Evolutionary conservation across 2,113 vertebrate genomes (phyloP).

Genomic region (Ariopsis seemanni): DNA sequence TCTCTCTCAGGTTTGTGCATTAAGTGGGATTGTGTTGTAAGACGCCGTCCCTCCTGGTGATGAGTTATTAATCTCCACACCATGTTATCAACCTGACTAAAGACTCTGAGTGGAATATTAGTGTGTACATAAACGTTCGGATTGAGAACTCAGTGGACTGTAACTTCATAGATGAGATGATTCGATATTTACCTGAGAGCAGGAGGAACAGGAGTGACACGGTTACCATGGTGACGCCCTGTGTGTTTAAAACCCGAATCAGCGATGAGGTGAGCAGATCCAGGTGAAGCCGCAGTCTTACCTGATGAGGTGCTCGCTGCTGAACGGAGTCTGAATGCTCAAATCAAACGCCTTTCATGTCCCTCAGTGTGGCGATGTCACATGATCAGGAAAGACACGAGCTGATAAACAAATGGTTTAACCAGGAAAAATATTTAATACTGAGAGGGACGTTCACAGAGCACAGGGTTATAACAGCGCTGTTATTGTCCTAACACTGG

Average conservation of each 20-base stretch:
- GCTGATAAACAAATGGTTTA: not conserved
- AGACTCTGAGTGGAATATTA: no score
- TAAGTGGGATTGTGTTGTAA: no score
- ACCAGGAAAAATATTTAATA: no score
- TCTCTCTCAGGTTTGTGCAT: no score
- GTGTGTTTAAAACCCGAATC: not conserved
- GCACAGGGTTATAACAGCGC: no score
- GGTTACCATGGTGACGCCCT: not conserved
- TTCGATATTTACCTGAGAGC: not conserved
- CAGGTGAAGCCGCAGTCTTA: conserved; percentile 3
- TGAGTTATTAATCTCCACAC: no score
- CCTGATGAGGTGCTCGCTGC: not conserved
- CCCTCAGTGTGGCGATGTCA: not conserved
- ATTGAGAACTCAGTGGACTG: not conserved
- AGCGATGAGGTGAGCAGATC: not conserved
- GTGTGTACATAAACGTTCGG: no score
- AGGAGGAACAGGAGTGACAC: not conserved
- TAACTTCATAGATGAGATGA: not conserved
- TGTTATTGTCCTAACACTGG: no score
- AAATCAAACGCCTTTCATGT: not conserved
- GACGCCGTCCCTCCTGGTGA: no score
- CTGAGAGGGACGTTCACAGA: no score
- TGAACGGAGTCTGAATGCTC: not conserved
- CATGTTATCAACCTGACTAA: no score
- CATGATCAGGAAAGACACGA: not conserved